These are phyloP conservation scores for Eupithecia tripunctaria DNA, from an alignment of 2,888 invertebrate species.

Conservation along the genomic window DNA sequence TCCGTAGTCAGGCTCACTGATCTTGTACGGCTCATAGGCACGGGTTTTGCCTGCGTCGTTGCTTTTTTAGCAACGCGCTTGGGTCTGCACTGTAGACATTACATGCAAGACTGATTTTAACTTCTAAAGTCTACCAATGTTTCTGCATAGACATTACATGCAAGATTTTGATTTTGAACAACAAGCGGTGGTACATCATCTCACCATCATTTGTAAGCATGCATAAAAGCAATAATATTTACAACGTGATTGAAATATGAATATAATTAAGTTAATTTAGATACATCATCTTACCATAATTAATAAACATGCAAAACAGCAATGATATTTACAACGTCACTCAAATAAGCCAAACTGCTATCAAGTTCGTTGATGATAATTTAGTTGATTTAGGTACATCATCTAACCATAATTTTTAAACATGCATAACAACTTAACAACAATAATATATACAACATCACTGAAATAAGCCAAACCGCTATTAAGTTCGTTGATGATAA, in stretches of 20 bases:
- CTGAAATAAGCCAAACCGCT: neutral
- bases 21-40: slow-evolving; percentile 7
- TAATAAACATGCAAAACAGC: neutral
- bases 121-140: neutral
- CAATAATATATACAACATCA: neutral
- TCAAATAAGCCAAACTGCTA: neutral
- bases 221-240: neutral
- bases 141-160: neutral
- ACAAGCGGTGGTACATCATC: neutral
- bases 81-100: neutral
- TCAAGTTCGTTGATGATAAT: neutral
- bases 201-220: neutral
- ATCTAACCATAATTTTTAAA: neutral
- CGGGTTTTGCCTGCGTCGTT: neutral
- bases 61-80: neutral
- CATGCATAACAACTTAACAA: slow-evolving; percentile 1
- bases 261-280: too few species aligned
- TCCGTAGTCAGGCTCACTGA: neutral
- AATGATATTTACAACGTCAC: neutral
- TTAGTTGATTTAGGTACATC: neutral
- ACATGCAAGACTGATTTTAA: slow-evolving; percentile 9
- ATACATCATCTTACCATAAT: too few species aligned
- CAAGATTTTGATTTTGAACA: neutral
- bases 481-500: neutral
- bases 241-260: neutral